These are phyloP conservation scores for Micoletzkya japonica DNA, from an alignment of 2,888 invertebrate genomes.

Conservation along the genomic window DNA sequence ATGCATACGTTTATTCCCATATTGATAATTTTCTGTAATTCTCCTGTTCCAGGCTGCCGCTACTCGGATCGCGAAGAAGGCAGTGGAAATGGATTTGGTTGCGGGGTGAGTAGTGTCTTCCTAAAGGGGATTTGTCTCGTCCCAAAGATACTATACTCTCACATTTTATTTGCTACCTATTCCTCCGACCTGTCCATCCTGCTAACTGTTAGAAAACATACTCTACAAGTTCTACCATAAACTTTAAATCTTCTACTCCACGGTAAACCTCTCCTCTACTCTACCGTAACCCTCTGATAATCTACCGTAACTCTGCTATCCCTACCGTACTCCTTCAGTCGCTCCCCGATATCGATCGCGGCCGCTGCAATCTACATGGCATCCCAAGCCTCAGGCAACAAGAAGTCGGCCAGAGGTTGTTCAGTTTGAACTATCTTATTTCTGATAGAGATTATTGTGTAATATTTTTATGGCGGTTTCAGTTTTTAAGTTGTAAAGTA, in stretches of 20 bases:
- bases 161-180: no score
- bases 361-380: constrained; percentile 99
- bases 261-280: no score
- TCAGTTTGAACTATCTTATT: not conserved
- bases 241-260: no score
- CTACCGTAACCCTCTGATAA: no score
- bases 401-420: constrained; percentile 82
- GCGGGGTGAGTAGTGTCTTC: constrained; percentile 77
- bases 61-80: constrained; percentile 92
- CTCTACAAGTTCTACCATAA: no score
- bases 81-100: constrained; percentile 93
- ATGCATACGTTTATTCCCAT: not conserved
- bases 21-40: not conserved
- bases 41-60: constrained; percentile 73
- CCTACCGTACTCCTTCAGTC: constrained; percentile 65
- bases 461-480: no score
- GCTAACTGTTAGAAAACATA: no score
- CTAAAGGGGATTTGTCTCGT: no score
- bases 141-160: no score
- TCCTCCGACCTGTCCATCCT: no score
- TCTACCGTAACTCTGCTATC: no score
- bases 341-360: constrained; percentile 96
- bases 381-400: constrained; percentile 90
- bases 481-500: not conserved
- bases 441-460: not conserved